A percentile compares a stretch with the other conserved stretches of the same genome.
Evolutionary conservation across 2,888 invertebrate species (phyloP).

Genomic region (Callyntrura guangdongensis): DNA sequence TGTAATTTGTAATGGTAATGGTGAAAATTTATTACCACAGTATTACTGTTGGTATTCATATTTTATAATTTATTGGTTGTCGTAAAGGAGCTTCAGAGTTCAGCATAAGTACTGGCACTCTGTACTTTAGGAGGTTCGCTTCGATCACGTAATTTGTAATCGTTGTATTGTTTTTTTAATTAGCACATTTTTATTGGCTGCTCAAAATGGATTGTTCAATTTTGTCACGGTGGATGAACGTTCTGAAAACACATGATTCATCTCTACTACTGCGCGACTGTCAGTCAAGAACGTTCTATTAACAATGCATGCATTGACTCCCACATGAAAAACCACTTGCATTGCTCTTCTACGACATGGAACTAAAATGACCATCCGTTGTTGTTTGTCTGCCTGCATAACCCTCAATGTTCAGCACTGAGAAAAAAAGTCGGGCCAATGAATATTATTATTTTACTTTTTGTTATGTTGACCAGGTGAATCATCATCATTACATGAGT

Average conservation of each 20-base stretch:
- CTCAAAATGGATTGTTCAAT: too few species aligned
- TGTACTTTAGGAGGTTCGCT: too few species aligned
- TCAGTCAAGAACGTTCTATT: not conserved
- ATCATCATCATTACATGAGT: not conserved
- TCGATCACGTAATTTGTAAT: too few species aligned
- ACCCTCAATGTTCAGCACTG: not conserved
- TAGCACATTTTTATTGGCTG: too few species aligned
- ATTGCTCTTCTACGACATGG: not conserved
- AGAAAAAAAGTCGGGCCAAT: not conserved
- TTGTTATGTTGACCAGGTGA: slow-evolving; percentile 16
- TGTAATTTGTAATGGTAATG: not conserved
- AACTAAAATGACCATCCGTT: not conserved
- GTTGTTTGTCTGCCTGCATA: not conserved
- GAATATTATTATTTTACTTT: not conserved
- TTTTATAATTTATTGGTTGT: not conserved
- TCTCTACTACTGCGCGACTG: too few species aligned
- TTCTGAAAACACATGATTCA: too few species aligned
- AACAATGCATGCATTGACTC: not conserved
- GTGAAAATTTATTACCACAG: not conserved
- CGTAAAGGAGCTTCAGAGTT: not conserved
- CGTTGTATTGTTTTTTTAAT: too few species aligned
- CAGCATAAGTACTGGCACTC: too few species aligned
- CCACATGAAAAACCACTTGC: not conserved
- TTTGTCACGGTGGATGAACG: too few species aligned
- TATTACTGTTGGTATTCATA: too few species aligned